Conservation (phyloP, 2,797 vertebrate species). For the Dendrocincla fuliginosa region DNA sequence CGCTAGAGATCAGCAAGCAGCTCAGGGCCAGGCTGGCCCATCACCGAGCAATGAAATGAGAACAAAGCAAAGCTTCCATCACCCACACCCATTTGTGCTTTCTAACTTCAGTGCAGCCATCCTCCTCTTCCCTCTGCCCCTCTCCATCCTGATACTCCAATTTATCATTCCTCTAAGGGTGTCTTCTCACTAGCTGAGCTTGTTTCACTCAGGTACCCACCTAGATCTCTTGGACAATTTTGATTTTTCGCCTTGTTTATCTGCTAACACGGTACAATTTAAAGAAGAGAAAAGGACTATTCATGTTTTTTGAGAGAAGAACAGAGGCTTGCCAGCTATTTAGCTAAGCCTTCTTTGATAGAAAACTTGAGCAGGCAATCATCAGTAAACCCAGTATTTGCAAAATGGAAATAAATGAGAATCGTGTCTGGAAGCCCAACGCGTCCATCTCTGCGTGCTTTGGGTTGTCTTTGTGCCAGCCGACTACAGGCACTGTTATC, state of each 20-base stretch:
- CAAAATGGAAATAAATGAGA: conserved; percentile 42
- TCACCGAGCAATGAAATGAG: accelerated
- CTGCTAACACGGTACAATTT: neutral
- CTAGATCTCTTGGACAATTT: neutral
- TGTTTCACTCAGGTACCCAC: neutral
- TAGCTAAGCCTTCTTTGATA: neutral
- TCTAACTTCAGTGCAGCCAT: neutral
- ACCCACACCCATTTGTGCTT: neutral
- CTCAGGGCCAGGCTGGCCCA: neutral
- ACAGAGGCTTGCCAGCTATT: neutral
- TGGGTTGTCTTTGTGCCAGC: neutral
- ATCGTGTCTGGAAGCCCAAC: neutral
- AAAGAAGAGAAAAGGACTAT: neutral
- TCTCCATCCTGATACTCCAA: neutral
- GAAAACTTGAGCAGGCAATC: conserved; percentile 14
- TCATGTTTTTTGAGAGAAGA: neutral
- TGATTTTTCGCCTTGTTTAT: neutral
- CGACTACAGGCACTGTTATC: neutral
- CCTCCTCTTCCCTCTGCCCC: neutral
- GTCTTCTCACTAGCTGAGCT: neutral
- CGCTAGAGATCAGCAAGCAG: neutral
- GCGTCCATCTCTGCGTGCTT: accelerated
- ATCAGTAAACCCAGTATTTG: neutral
- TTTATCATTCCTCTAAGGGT: neutral
- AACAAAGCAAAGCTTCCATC: neutral